A percentile compares a stretch with the other conserved stretches of the same genome.
phyloP scores from a whole-genome alignment of 1,140 invertebrate genomes.

The Aphelenchoides fujianensis region DNA sequence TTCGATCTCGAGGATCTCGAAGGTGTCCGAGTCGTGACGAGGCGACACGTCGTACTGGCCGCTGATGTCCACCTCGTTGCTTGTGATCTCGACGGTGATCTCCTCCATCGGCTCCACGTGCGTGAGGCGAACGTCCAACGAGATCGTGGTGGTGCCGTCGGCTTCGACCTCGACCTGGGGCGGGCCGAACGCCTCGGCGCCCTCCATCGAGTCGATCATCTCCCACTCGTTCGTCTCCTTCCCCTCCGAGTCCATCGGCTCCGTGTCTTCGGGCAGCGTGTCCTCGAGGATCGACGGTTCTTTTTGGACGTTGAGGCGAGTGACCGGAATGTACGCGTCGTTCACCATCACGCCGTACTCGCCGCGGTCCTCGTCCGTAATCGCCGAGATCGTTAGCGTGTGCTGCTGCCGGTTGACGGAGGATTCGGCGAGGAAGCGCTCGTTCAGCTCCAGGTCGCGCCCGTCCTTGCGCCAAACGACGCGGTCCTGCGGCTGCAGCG shows the following conservation, averaged over 20 bases:
- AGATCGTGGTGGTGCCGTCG: background rate
- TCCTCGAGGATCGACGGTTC: slow-evolving; percentile 10
- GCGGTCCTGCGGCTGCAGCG: slow-evolving; percentile 21
- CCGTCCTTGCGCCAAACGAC: slow-evolving; percentile 37
- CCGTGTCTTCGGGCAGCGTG: background rate
- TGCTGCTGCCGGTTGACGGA: slow-evolving; percentile 21
- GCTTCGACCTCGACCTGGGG: background rate
- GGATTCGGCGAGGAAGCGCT: slow-evolving; percentile 7
- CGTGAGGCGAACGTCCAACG: background rate
- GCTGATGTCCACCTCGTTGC: background rate
- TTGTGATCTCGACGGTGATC: slow-evolving; percentile 2
- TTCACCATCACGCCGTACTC: slow-evolving; percentile 45
- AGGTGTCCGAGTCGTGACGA: background rate
- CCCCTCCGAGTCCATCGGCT: background rate
- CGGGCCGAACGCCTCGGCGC: background rate
- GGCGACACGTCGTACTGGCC: background rate
- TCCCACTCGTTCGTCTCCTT: slow-evolving; percentile 1
- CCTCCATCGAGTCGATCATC: background rate
- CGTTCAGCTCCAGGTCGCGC: background rate
- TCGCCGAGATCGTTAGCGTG: slow-evolving; percentile 30
- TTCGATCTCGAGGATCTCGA: background rate
- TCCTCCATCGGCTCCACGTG: background rate
- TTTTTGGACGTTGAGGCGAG: slow-evolving; percentile 18
- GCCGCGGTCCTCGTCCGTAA: slow-evolving; percentile 31
- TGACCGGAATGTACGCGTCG: slow-evolving; percentile 41